Conservation (phyloP, 2,888 invertebrate species). For the Tenthredo distinguenda region DNA sequence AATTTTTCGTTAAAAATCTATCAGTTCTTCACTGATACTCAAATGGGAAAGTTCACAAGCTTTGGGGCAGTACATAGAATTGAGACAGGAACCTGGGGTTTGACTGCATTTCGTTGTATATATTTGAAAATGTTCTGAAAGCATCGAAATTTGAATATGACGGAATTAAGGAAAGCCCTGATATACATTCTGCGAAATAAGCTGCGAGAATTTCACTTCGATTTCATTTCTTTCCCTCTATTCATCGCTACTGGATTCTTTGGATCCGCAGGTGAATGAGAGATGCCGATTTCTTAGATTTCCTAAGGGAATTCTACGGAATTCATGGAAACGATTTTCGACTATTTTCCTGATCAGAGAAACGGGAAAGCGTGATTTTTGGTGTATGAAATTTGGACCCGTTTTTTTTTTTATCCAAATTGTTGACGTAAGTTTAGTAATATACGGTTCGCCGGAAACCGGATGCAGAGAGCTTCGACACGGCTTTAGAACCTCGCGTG, state of each 20-base stretch:
- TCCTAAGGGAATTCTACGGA: not conserved
- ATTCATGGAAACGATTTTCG: not conserved
- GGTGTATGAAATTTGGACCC: not conserved
- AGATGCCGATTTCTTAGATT: not conserved
- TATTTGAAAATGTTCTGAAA: no score
- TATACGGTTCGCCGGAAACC: not conserved
- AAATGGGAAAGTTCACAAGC: no score
- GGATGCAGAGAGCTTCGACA: not conserved
- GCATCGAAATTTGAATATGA: not conserved
- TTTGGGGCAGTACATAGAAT: no score
- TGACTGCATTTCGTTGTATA: no score
- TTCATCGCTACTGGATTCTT: not conserved
- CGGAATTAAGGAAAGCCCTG: no score
- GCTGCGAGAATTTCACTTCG: not conserved
- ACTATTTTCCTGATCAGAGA: not conserved
- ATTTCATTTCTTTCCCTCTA: not conserved
- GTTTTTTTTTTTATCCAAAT: not conserved
- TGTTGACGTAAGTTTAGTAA: not conserved
- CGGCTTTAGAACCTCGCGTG: not conserved
- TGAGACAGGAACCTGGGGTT: no score
- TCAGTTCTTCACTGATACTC: no score
- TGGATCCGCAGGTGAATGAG: not conserved
- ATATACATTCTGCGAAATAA: not conserved
- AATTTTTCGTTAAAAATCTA: no score
- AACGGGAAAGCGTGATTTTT: not conserved